These are phyloP conservation scores for Lepidocolaptes lacrymiger DNA, from an alignment of 2,797 vertebrate species.

Conservation along the genomic window DNA sequence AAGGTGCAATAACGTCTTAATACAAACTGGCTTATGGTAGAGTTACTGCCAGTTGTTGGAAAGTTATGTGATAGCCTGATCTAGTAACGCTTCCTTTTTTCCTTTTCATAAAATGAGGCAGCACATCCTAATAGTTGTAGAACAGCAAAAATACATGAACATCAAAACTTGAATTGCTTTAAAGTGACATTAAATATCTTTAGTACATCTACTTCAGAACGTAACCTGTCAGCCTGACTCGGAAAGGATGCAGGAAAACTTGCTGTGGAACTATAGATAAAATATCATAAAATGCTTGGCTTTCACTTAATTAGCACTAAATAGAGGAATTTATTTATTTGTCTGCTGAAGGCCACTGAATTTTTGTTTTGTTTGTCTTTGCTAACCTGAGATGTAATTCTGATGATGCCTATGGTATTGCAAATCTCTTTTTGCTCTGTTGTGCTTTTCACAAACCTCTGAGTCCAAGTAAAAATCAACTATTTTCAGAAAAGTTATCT, in stretches of 20 bases:
- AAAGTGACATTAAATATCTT: constrained; percentile 47
- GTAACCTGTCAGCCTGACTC: constrained; percentile 16
- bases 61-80: constrained; percentile 16
- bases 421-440: neutral
- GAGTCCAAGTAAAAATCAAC: neutral
- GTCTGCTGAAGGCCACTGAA: neutral
- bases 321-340: constrained; percentile 11
- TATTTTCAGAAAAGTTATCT: neutral
- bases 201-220: constrained; percentile 4
- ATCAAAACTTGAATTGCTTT: constrained; percentile 33
- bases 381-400: neutral
- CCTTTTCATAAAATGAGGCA: constrained; percentile 2
- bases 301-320: neutral
- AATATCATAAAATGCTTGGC: neutral
- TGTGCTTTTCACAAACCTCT: neutral
- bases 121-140: neutral
- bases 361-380: constrained; percentile 25
- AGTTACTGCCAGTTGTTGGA: constrained; percentile 72
- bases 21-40: constrained; percentile 78
- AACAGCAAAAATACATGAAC: neutral
- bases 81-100: constrained; percentile 39
- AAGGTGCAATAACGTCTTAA: constrained; percentile 89
- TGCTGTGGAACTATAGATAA: neutral
- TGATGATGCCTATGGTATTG: neutral
- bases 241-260: neutral